Conservation (phyloP, 2,113 vertebrate species). For the Abramis brama region DNA sequence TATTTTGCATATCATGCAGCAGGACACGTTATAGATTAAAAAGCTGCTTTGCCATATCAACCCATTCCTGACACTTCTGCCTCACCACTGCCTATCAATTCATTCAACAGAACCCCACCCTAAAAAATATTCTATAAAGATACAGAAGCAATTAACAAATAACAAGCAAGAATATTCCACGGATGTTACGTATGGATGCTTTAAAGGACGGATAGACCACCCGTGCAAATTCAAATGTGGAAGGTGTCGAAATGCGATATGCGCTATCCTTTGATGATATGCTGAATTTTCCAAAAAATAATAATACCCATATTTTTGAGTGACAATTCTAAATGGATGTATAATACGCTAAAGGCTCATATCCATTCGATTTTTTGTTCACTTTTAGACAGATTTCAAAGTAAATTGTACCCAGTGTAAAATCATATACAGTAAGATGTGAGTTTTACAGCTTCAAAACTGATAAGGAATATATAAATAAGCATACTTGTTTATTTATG, state of each 20-base stretch:
- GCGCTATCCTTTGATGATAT: neutral
- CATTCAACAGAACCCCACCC: constrained; percentile 57
- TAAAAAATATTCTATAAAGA: constrained; percentile 58
- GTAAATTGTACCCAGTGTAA: neutral
- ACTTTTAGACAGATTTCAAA: neutral
- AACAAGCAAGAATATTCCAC: constrained; percentile 10
- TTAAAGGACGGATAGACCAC: neutral
- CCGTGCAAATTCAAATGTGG: neutral
- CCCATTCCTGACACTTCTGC: constrained; percentile 71
- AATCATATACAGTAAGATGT: neutral
- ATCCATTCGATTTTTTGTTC: neutral
- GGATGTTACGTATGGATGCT: neutral
- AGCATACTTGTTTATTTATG: constrained; percentile 36
- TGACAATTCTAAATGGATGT: neutral
- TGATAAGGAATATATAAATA: constrained; percentile 26
- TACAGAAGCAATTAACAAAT: constrained; percentile 50
- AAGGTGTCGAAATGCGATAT: neutral
- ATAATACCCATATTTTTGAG: neutral
- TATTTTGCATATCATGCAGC: constrained; percentile 76
- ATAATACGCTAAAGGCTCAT: neutral
- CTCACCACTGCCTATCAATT: constrained; percentile 67
- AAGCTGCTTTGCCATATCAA: constrained; percentile 75
- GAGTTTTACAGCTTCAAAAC: constrained; percentile 11
- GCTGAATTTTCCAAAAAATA: neutral
- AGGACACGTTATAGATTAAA: constrained; percentile 71